Percentiles rank a stretch among this genome's conserved stretches.
phyloP scores from a whole-genome alignment of 2,888 invertebrate genomes.

The Eupithecia insigniata region DNA sequence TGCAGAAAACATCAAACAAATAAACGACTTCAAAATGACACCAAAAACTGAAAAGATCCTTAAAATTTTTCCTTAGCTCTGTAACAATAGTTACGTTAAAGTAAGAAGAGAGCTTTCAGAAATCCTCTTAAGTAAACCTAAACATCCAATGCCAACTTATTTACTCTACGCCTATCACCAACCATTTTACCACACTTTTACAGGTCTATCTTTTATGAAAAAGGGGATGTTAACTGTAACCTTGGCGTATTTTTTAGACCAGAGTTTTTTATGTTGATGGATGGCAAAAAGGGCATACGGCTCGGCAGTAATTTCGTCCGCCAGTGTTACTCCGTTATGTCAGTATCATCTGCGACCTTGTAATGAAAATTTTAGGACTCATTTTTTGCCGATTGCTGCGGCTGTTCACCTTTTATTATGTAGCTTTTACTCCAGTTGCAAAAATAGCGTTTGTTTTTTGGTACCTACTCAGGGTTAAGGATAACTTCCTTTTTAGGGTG shows the following conservation, averaged over 20 bases:
- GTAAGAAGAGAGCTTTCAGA: background rate
- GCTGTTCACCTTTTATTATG: constrained; percentile 39
- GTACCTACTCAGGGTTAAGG: background rate
- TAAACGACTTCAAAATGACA: no score
- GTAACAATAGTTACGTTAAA: background rate
- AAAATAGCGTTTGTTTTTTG: constrained; percentile 25
- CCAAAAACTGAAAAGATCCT: background rate
- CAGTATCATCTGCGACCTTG: constrained; percentile 45
- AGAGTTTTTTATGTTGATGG: constrained; percentile 48
- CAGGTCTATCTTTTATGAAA: constrained; percentile 39
- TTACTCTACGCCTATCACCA: constrained; percentile 8
- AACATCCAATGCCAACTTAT: constrained; percentile 12
- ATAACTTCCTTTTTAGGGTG: no score
- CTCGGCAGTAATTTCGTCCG: constrained; percentile 40
- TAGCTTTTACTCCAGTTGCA: constrained; percentile 28
- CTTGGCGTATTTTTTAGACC: constrained; percentile 40
- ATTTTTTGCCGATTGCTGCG: constrained; percentile 45
- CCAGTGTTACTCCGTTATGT: constrained; percentile 38
- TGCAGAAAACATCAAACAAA: no score
- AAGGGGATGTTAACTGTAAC: constrained; percentile 40
- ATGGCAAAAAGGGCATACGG: constrained; percentile 45
- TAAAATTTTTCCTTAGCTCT: background rate
- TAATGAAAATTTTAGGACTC: constrained; percentile 48
- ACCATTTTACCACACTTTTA: constrained; percentile 34
- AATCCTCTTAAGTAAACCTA: background rate